Evolutionary conservation across 2,113 vertebrate species (phyloP).

Genomic region (Xerus inauris): DNA sequence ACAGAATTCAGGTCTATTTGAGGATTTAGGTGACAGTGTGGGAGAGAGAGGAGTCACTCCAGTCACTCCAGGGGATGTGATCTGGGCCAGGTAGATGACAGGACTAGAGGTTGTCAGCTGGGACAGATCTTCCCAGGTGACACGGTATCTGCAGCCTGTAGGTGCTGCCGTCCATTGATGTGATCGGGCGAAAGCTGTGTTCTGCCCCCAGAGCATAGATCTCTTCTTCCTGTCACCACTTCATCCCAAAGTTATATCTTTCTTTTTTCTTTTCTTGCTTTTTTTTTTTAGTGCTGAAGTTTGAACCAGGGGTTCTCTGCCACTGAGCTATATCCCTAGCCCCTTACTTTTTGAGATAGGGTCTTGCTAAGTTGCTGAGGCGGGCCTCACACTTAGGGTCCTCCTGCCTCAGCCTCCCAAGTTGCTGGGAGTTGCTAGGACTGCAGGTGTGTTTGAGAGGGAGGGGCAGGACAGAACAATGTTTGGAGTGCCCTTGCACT

Average conservation of each 20-base stretch:
- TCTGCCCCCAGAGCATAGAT: not conserved
- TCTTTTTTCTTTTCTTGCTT: too few species aligned
- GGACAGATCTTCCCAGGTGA: not conserved
- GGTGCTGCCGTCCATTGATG: not conserved
- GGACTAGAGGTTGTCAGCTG: fast-evolving
- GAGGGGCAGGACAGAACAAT: not conserved
- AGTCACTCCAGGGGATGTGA: too few species aligned
- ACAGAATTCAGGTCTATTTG: not conserved
- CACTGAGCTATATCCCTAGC: too few species aligned
- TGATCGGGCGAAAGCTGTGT: not conserved
- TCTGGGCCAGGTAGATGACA: fast-evolving
- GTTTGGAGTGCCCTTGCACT: not conserved
- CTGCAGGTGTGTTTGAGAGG: not conserved
- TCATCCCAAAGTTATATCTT: not conserved
- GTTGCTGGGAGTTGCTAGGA: too few species aligned
- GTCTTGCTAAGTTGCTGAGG: too few species aligned
- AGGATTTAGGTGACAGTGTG: not conserved
- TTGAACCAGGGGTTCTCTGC: too few species aligned
- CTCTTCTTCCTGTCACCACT: not conserved
- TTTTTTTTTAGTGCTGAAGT: too few species aligned
- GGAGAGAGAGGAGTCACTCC: not conserved
- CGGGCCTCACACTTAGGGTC: too few species aligned
- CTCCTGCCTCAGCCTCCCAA: too few species aligned
- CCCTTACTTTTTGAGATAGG: too few species aligned
- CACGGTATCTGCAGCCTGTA: fast-evolving